Evolutionary conservation across 2,797 vertebrate species (phyloP).

Genomic region (Labroides dimidiatus): DNA sequence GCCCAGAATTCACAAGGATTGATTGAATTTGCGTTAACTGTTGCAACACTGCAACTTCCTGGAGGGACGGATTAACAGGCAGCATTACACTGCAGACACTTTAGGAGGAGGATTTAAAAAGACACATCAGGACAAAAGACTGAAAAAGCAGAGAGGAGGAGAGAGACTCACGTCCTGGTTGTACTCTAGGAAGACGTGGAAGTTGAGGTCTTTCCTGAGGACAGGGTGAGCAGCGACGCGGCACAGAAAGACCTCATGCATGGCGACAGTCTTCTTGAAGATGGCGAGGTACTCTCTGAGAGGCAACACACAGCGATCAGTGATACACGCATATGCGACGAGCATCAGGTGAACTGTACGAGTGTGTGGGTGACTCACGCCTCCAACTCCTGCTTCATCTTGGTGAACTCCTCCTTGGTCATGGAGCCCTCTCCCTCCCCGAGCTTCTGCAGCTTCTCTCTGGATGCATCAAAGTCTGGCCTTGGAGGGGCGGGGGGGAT

Average conservation of each 20-base stretch:
- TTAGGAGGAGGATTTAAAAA: no score
- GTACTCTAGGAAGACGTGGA: constrained; percentile 99
- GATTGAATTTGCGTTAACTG: no score
- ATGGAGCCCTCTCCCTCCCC: constrained; percentile 98
- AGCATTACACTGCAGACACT: no score
- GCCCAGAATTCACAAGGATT: no score
- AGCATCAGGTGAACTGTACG: not conserved
- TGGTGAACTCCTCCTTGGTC: constrained; percentile 99
- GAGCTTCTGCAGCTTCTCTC: constrained; percentile 98
- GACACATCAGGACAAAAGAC: no score
- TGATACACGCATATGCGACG: not conserved
- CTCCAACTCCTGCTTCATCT: constrained; percentile 99
- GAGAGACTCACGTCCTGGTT: constrained; percentile 92
- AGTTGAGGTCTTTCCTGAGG: constrained; percentile 97
- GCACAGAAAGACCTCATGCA: constrained; percentile 99
- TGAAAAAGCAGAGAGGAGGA: no score
- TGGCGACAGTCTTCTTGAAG: constrained; percentile 99
- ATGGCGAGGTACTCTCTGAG: constrained; percentile 97
- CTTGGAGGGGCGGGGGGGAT: constrained; percentile 96
- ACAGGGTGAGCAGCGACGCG: constrained; percentile 97
- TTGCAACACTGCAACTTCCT: no score
- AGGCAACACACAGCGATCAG: constrained; percentile 22
- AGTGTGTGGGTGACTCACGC: constrained; percentile 87
- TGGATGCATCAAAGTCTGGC: constrained; percentile 97
- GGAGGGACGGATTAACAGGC: no score